Evolutionary conservation across 1,140 invertebrate genomes (phyloP).

Genomic region (Phortica variegata): DNA sequence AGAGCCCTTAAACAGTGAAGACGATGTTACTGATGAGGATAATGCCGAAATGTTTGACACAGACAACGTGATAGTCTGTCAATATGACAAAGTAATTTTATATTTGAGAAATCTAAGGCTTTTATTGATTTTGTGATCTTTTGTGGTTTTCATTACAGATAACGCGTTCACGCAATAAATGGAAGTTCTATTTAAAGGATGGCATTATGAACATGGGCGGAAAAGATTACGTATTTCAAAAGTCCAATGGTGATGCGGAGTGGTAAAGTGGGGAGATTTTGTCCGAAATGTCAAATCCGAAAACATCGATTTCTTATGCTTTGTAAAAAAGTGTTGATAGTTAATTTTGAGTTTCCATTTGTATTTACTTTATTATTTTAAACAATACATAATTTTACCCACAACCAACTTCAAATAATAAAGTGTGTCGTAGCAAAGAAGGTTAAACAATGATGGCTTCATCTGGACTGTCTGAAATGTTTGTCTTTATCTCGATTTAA

Average conservation of each 20-base stretch:
- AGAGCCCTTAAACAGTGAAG: constrained; percentile 93
- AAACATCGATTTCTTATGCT: too few relatives aligned
- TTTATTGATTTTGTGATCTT: neutral
- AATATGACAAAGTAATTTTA: constrained; percentile 90
- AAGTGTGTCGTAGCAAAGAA: too few relatives aligned
- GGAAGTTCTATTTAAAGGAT: constrained; percentile 99
- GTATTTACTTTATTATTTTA: too few relatives aligned
- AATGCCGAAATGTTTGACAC: constrained; percentile 93
- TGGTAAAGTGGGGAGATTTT: too few relatives aligned
- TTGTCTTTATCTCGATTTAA: too few relatives aligned
- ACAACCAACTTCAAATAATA: too few relatives aligned
- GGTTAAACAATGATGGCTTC: too few relatives aligned
- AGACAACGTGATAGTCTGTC: constrained; percentile 98
- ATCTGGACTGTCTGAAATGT: too few relatives aligned
- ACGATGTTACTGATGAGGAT: constrained; percentile 97
- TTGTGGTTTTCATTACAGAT: constrained; percentile 65
- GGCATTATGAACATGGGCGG: constrained; percentile 99
- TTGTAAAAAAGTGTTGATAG: too few relatives aligned
- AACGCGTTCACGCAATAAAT: constrained; percentile 94
- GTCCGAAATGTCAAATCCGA: too few relatives aligned
- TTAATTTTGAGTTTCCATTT: too few relatives aligned
- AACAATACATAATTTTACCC: too few relatives aligned
- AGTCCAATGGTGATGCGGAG: constrained; percentile 97
- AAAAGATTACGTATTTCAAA: constrained; percentile 98
- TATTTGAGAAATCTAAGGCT: neutral